phyloP scores from a whole-genome alignment of 2,888 invertebrate species.

The Caenorhabditis imperialis region DNA sequence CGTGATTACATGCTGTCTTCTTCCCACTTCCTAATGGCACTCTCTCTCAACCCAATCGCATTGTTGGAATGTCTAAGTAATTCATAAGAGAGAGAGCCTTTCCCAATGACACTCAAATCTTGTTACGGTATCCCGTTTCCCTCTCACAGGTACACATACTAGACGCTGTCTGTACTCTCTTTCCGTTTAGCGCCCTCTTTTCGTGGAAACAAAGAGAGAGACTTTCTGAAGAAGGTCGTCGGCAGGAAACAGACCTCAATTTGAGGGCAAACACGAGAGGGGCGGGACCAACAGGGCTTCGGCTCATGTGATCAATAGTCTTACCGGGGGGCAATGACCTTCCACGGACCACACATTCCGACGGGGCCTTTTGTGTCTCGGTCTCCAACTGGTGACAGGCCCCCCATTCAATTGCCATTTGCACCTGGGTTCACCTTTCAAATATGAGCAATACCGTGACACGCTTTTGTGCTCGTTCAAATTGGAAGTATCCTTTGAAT shows the following conservation, averaged over 20 bases:
- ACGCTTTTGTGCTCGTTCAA: too few relatives aligned
- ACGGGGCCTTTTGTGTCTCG: conserved; percentile 40
- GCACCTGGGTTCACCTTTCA: neutral
- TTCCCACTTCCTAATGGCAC: conserved; percentile 5
- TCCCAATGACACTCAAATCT: too few relatives aligned
- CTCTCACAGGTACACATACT: conserved; percentile 44
- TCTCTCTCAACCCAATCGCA: neutral
- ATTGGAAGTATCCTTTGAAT: too few relatives aligned
- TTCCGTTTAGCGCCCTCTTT: conserved; percentile 34
- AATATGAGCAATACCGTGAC: too few relatives aligned
- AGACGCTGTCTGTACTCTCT: conserved; percentile 28
- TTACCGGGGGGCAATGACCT: conserved; percentile 24
- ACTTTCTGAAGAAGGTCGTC: conserved; percentile 41
- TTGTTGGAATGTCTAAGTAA: neutral
- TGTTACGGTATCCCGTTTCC: conserved; percentile 43
- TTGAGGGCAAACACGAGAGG: conserved; percentile 44
- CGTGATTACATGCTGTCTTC: conserved; percentile 1
- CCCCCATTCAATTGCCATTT: too few relatives aligned
- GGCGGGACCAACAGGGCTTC: conserved; percentile 19
- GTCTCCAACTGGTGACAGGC: conserved; percentile 27
- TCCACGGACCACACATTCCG: conserved; percentile 26
- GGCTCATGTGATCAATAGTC: conserved; percentile 38
- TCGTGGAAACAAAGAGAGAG: conserved; percentile 25
- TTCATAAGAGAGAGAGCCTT: too few relatives aligned
- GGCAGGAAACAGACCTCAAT: conserved; percentile 24